These are phyloP conservation scores for Galeruca laticollis DNA, from an alignment of 2,888 invertebrate genomes.

Conservation along the genomic window DNA sequence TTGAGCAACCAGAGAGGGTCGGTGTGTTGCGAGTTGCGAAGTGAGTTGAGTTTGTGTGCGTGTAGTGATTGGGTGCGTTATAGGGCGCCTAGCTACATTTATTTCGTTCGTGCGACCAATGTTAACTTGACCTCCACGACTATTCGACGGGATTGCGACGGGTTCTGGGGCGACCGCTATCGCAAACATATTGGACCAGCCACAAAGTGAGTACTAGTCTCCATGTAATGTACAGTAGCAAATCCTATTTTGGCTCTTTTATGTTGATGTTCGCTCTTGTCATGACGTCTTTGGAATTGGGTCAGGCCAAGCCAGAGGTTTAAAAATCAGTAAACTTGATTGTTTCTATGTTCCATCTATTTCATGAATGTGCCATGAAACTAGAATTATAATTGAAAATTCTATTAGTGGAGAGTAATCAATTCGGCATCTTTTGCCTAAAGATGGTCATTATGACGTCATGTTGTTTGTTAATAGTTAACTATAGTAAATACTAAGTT, in stretches of 20 bases:
- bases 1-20: constrained; percentile 63
- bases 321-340: constrained; percentile 23
- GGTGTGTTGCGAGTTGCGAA: constrained; percentile 60
- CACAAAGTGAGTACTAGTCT: constrained; percentile 62
- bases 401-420: neutral
- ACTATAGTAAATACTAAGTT: neutral
- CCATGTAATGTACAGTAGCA: constrained; percentile 8
- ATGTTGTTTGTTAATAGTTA: constrained; percentile 5
- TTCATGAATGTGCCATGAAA: neutral
- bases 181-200: constrained; percentile 66
- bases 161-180: constrained; percentile 66
- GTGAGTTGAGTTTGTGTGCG: constrained; percentile 58
- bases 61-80: constrained; percentile 66
- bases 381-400: neutral
- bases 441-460: constrained; percentile 26
- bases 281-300: constrained; percentile 45
- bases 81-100: constrained; percentile 62
- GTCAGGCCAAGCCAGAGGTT: constrained; percentile 43
- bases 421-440: neutral
- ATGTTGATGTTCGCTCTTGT: constrained; percentile 11
- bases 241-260: constrained; percentile 3
- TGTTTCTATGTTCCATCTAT: neutral
- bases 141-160: constrained; percentile 64
- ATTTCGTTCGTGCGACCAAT: constrained; percentile 63
- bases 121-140: constrained; percentile 66